Evolutionary conservation across 1,140 invertebrate species (phyloP).

Genomic region (Tetragnatha versicolor): DNA sequence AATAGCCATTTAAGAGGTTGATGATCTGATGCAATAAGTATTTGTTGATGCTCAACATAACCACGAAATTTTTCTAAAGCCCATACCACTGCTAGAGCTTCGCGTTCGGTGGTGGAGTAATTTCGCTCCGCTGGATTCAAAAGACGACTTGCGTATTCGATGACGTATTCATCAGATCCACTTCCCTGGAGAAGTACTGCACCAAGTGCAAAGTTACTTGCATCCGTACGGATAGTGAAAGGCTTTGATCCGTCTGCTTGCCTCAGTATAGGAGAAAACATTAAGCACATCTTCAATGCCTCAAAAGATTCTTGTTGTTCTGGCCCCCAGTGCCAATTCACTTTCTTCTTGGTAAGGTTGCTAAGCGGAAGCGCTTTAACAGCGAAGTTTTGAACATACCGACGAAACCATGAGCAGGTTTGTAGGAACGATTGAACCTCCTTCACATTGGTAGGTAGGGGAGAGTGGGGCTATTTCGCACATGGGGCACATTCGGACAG

Average conservation of each 20-base stretch:
- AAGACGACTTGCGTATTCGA: conserved; percentile 61
- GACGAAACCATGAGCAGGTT: conserved; percentile 56
- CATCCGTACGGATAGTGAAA: conserved; percentile 61
- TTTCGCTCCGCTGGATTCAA: conserved; percentile 61
- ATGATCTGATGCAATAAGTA: conserved; percentile 1
- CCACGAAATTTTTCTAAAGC: conserved; percentile 64
- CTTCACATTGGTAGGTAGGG: conserved; percentile 54
- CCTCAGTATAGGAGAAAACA: conserved; percentile 39
- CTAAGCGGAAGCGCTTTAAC: conserved; percentile 47
- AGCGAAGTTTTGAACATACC: conserved; percentile 58
- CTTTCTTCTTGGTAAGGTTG: conserved; percentile 20
- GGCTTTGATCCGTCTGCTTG: conserved; percentile 59
- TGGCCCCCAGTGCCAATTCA: conserved; percentile 31
- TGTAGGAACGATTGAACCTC: conserved; percentile 50
- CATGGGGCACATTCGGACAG: too few species aligned
- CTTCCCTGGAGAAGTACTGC: conserved; percentile 56
- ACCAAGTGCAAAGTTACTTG: conserved; percentile 58
- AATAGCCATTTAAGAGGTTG: conserved; percentile 20
- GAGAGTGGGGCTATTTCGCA: too few species aligned
- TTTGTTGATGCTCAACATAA: conserved; percentile 60
- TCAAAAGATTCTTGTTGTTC: conserved; percentile 54
- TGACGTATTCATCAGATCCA: conserved; percentile 46
- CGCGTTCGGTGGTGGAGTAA: conserved; percentile 65
- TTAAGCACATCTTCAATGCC: conserved; percentile 57
- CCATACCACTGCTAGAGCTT: conserved; percentile 64